phyloP scores from a whole-genome alignment of 2,888 invertebrate genomes.

The Helobdella robusta region DNA sequence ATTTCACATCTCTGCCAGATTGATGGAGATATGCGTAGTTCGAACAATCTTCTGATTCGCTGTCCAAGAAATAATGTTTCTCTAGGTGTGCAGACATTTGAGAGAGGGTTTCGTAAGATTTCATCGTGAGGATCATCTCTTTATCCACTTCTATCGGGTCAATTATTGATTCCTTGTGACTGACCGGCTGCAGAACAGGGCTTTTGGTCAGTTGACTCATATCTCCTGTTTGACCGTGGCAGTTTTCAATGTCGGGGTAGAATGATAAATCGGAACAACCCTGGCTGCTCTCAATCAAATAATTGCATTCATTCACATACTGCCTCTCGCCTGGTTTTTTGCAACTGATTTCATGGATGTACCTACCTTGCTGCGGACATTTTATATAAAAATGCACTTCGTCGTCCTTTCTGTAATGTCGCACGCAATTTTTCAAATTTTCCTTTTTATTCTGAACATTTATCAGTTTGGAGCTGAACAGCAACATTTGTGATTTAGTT shows the following conservation, averaged over 20 bases:
- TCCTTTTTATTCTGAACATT: conserved; percentile 9
- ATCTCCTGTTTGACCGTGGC: conserved; percentile 17
- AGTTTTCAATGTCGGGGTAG: conserved; percentile 22
- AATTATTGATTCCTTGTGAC: conserved; percentile 20
- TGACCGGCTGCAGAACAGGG: conserved; percentile 6
- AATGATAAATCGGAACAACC: conserved; percentile 25
- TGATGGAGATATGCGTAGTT: conserved; percentile 19
- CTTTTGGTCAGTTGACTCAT: background rate
- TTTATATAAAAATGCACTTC: conserved; percentile 22
- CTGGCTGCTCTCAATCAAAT: conserved; percentile 12
- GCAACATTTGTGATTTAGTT: conserved; percentile 10
- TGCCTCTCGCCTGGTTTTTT: conserved; percentile 4
- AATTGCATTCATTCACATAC: conserved; percentile 26
- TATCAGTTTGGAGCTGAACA: conserved; percentile 12
- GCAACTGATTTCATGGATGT: conserved; percentile 23
- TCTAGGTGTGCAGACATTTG: background rate
- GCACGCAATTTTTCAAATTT: conserved; percentile 8
- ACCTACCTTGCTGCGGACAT: conserved; percentile 18
- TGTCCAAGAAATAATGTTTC: conserved; percentile 4
- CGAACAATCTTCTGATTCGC: conserved; percentile 16
- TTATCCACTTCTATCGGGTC: conserved; percentile 14
- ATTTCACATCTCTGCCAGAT: background rate
- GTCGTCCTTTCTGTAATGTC: conserved; percentile 22
- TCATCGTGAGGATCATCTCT: background rate
- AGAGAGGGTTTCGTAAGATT: background rate